Evolutionary conservation across 2,113 vertebrate species (phyloP).

Genomic region (Antennarius striatus): DNA sequence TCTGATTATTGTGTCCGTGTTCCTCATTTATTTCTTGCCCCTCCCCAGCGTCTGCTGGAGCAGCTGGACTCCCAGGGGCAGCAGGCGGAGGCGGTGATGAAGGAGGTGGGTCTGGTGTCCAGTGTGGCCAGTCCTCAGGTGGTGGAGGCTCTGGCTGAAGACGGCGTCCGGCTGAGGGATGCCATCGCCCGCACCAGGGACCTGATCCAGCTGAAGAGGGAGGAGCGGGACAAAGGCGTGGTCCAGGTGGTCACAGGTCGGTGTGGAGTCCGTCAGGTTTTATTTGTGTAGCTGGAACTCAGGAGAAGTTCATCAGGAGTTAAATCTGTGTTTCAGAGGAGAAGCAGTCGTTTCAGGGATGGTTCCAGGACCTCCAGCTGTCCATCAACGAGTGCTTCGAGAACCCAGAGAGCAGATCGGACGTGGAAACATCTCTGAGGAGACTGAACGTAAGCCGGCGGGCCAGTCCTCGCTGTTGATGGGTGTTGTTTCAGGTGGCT

Average conservation of each 20-base stretch:
- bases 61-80: conserved; percentile 86
- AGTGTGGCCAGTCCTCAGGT: conserved; percentile 80
- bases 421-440: conserved; percentile 82
- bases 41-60: conserved; percentile 82
- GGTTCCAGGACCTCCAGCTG: conserved; percentile 85
- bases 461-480: too few relatives aligned
- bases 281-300: too few relatives aligned
- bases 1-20: too few relatives aligned
- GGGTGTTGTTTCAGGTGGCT: not conserved
- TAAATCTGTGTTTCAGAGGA: conserved; percentile 77
- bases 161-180: conserved; percentile 67
- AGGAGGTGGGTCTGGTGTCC: conserved; percentile 81
- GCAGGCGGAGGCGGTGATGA: conserved; percentile 81
- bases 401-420: conserved; percentile 79
- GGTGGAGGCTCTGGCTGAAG: conserved; percentile 83
- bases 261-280: conserved; percentile 2
- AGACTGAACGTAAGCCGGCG: conserved; percentile 81
- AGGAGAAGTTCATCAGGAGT: too few relatives aligned
- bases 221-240: conserved; percentile 85
- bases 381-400: conserved; percentile 91
- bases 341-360: conserved; percentile 86
- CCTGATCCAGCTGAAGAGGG: conserved; percentile 86
- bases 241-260: conserved; percentile 82
- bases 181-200: conserved; percentile 80
- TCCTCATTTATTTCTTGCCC: not conserved